These are phyloP conservation scores for Acrobasis consociella DNA, from an alignment of 2,888 invertebrate species.

Conservation along the genomic window DNA sequence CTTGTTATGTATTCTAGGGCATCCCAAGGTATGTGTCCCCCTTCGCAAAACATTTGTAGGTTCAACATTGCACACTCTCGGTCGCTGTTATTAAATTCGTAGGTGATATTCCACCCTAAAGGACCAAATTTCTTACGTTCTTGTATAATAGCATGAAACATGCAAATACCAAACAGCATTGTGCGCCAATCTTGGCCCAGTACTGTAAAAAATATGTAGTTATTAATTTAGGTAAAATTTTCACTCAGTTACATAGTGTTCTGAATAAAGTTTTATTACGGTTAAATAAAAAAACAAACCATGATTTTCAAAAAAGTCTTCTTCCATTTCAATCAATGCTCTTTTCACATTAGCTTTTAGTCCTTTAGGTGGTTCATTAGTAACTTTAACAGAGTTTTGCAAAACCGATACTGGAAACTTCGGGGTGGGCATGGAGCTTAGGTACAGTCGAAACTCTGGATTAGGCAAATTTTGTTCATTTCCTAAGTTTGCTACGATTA, in stretches of 20 bases:
- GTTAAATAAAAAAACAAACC: slow-evolving; percentile 62
- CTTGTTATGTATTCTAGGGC: slow-evolving; percentile 94
- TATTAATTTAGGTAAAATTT: neutral
- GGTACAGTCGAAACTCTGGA: slow-evolving; percentile 89
- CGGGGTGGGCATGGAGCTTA: slow-evolving; percentile 95
- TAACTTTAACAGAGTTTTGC: slow-evolving; percentile 96
- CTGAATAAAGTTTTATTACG: neutral
- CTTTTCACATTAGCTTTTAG: slow-evolving; percentile 93
- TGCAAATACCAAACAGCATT: slow-evolving; percentile 91
- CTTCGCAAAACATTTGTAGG: slow-evolving; percentile 91
- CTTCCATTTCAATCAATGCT: slow-evolving; percentile 89
- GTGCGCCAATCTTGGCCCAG: slow-evolving; percentile 87
- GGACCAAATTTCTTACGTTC: slow-evolving; percentile 97
- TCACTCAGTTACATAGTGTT: neutral
- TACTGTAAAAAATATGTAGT: slow-evolving; percentile 57
- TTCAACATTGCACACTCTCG: slow-evolving; percentile 94
- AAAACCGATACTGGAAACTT: slow-evolving; percentile 95
- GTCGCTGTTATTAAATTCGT: slow-evolving; percentile 97
- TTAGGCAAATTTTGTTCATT: slow-evolving; percentile 86
- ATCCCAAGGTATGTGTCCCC: slow-evolving; percentile 91
- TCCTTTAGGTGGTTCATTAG: slow-evolving; percentile 97
- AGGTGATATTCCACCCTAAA: slow-evolving; percentile 95
- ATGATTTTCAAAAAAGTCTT: slow-evolving; percentile 91
- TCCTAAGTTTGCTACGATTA: slow-evolving; percentile 87
- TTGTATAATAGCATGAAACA: slow-evolving; percentile 97